These are phyloP conservation scores for Zoroaster sp. DNA, from an alignment of 53 echinoderm and acorn worm species.

Conservation along the genomic window DNA sequence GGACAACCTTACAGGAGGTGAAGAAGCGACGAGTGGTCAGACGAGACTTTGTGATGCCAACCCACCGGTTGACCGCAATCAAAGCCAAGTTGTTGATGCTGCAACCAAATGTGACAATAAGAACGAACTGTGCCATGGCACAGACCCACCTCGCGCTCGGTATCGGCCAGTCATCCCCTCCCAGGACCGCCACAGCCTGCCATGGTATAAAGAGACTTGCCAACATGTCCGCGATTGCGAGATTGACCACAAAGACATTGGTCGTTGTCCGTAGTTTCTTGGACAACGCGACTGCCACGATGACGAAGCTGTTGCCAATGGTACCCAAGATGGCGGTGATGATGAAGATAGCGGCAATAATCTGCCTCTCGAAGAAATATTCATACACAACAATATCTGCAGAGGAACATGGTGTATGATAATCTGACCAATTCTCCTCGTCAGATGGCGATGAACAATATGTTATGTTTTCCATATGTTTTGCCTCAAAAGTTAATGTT, in stretches of 20 bases:
- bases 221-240: conserved; percentile 40
- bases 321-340: background rate
- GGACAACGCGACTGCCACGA: background rate
- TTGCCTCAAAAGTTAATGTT: too few relatives aligned
- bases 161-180: conserved; percentile 17
- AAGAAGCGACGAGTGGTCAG: conserved; percentile 40
- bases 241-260: conserved; percentile 42
- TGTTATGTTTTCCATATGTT: too few relatives aligned
- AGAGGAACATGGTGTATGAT: background rate
- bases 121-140: conserved; percentile 27
- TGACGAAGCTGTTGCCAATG: conserved; percentile 30
- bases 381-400: background rate
- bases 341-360: background rate
- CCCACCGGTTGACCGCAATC: conserved; percentile 61
- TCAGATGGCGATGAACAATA: too few relatives aligned
- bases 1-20: conserved; percentile 41
- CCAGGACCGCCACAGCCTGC: conserved; percentile 47
- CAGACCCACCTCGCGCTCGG: conserved; percentile 51
- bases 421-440: too few relatives aligned
- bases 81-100: conserved; percentile 53
- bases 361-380: background rate
- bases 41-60: conserved; percentile 55
- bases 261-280: conserved; percentile 34
- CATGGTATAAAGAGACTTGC: conserved; percentile 41
- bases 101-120: conserved; percentile 26